Evolutionary conservation across 2,888 invertebrate species (phyloP), one percentile per base, ranked within the genome.

Genomic region (Folsomia candida): DNA sequence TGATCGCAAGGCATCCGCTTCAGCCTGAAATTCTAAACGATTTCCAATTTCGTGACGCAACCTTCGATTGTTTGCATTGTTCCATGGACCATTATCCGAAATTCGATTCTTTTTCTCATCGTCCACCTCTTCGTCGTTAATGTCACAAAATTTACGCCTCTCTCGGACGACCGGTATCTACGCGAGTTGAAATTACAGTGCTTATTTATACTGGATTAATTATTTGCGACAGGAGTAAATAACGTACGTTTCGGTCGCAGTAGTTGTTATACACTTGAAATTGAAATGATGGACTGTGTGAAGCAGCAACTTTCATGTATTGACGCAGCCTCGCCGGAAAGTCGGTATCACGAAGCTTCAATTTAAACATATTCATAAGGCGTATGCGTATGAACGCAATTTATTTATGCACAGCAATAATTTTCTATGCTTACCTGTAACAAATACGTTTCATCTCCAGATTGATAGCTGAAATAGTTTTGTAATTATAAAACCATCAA

Each of bases 71-170:
- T 77, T 76, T 2, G 72, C 61, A 47, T 25, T 64, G 63, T 73
- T 73, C 29, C 66, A 58, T 11, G 73, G 75, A 1, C 75, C 75
- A 22, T 76, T 76, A 26, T 77, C 70, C 20, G 71, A 68, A 11
- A 76, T 75, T 28, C 75, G 86, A 54, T 89, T 89, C 81, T 89
- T 90, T 11, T 91, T 88, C 83, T 95, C 94, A 83, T 94, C 94
- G 80, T 93, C 93, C 74, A 95, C 94, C 85, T 95, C 94, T 82
- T 95, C 95, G 83, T 95, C 95, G 94, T 95, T 94, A 18, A 95
- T 89, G 82, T 95, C 95, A 1, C 93, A 94, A 84, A 95, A 95
- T 76, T 94, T 89, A 73, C 95, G 89, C 72, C 95, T 87, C 83
- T 95, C 95, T 64, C 91, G 89, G 81, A 95, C 93, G 47, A 94